Evolutionary conservation across 1,140 invertebrate species (phyloP).

Genomic region (Bombus sibiricus): DNA sequence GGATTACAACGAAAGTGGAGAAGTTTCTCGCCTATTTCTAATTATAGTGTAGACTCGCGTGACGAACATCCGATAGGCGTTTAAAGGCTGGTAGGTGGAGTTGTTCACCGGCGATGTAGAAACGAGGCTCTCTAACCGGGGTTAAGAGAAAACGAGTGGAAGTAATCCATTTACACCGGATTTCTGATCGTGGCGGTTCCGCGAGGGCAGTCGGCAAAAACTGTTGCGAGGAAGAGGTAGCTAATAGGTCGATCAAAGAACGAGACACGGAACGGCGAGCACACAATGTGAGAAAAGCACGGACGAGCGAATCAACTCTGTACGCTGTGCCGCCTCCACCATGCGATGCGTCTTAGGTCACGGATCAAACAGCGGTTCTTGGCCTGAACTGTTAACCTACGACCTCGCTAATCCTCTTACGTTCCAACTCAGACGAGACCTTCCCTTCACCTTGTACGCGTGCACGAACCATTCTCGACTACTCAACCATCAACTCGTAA

Average conservation of each 20-base stretch:
- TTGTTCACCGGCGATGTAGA: too few species aligned
- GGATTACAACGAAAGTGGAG: neutral
- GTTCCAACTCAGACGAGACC: slow-evolving; percentile 36
- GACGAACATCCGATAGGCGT: neutral
- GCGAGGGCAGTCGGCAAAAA: slow-evolving; percentile 2
- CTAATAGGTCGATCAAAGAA: slow-evolving; percentile 61
- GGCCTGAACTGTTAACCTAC: slow-evolving; percentile 56
- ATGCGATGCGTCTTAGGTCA: slow-evolving; percentile 72
- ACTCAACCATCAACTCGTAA: neutral
- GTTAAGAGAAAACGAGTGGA: slow-evolving; percentile 27
- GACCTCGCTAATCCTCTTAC: slow-evolving; percentile 64
- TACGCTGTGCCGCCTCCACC: slow-evolving; percentile 52
- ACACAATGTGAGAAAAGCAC: slow-evolving; percentile 46
- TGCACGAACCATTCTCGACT: neutral
- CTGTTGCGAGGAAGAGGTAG: neutral
- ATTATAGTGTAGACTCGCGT: neutral
- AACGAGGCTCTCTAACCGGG: neutral
- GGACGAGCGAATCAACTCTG: slow-evolving; percentile 77
- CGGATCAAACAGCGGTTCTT: slow-evolving; percentile 77
- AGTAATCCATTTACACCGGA: slow-evolving; percentile 44
- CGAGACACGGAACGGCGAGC: slow-evolving; percentile 55
- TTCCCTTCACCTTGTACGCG: slow-evolving; percentile 30
- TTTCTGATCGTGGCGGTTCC: slow-evolving; percentile 41
- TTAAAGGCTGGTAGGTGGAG: neutral
- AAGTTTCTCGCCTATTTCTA: neutral